Conservation (phyloP, 2,888 invertebrate genomes). For the Oligia fasciuncula region DNA sequence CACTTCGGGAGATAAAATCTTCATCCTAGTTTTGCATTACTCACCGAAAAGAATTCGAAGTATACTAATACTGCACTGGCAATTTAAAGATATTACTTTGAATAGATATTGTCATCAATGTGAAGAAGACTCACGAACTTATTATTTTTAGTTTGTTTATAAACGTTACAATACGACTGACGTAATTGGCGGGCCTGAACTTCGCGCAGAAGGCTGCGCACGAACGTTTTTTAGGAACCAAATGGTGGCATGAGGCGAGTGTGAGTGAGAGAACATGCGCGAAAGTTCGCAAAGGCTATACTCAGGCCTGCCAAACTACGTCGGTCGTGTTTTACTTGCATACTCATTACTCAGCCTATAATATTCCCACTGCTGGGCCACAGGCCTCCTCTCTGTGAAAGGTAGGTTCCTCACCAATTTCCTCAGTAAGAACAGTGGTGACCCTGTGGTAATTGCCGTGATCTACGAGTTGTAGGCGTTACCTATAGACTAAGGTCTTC, state of each 20-base stretch:
- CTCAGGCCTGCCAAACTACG: too few relatives aligned
- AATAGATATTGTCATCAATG: neutral
- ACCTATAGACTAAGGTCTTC: too few relatives aligned
- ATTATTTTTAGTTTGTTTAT: neutral
- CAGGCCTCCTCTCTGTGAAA: neutral
- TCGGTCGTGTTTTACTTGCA: too few relatives aligned
- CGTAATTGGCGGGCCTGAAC: too few relatives aligned
- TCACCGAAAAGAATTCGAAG: conserved; percentile 37
- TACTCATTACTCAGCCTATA: neutral
- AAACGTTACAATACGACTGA: neutral
- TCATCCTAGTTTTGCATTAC: conserved; percentile 43
- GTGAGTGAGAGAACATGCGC: too few relatives aligned
- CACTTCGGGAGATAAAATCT: conserved; percentile 53
- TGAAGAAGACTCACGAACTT: neutral
- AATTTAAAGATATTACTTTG: conserved; percentile 7
- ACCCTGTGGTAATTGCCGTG: neutral
- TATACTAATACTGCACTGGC: conserved; percentile 22
- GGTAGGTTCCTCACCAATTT: neutral
- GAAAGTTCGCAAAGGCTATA: too few relatives aligned
- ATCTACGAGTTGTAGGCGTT: neutral
- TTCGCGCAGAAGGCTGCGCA: too few relatives aligned
- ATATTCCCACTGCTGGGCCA: neutral
- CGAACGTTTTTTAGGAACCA: too few relatives aligned
- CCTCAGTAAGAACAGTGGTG: neutral
- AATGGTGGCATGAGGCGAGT: too few relatives aligned